phyloP scores from a whole-genome alignment of 1,140 invertebrate genomes.

The Teleopsis dalmanni region DNA sequence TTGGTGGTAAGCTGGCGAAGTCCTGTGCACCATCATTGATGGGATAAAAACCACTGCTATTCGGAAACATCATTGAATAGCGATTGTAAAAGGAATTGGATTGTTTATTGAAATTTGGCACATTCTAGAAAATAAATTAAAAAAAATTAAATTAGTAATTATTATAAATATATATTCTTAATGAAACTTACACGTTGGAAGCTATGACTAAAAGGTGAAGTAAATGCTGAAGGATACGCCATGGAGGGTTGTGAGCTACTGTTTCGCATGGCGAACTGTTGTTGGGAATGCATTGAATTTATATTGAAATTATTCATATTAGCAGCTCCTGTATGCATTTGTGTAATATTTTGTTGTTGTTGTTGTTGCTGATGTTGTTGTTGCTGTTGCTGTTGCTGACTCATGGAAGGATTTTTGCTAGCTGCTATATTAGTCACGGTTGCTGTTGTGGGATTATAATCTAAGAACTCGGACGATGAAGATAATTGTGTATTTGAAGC shows the following conservation, averaged over 20 bases:
- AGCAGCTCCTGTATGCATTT: not conserved
- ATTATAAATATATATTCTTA: no score
- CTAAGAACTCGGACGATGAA: constrained; percentile 39
- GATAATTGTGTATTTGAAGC: constrained; percentile 36
- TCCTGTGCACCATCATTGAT: constrained; percentile 30
- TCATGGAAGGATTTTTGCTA: not conserved
- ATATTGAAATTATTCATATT: not conserved
- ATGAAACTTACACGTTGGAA: constrained; percentile 28
- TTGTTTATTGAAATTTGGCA: constrained; percentile 21
- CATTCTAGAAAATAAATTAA: constrained; percentile 8
- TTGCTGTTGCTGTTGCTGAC: constrained; percentile 5
- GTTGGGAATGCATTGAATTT: constrained; percentile 9
- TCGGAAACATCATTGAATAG: constrained; percentile 34
- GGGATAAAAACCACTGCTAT: constrained; percentile 16
- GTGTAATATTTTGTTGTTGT: constrained; percentile 14
- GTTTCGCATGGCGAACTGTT: constrained; percentile 11
- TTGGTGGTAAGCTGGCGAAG: constrained; percentile 36
- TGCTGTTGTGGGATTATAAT: constrained; percentile 28
- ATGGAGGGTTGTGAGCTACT: no score
- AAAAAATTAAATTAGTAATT: no score
- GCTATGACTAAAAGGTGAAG: constrained; percentile 34
- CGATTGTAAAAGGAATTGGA: constrained; percentile 28
- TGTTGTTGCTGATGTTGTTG: constrained; percentile 15
- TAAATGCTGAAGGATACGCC: no score
- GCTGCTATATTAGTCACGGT: not conserved